phyloP scores from a whole-genome alignment of 2,797 vertebrate species.

The Phoebastria nigripes region DNA sequence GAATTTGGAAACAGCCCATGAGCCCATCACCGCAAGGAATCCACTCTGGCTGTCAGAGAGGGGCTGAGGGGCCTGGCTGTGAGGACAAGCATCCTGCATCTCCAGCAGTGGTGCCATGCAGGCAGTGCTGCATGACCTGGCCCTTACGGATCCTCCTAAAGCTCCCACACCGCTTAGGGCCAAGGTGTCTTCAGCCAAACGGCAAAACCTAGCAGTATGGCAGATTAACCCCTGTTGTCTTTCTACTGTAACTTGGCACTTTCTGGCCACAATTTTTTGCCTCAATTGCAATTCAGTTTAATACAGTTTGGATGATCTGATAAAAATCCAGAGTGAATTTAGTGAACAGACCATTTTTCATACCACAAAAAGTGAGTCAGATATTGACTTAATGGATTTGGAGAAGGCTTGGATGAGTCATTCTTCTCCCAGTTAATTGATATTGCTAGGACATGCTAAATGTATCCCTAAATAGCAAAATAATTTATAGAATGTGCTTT shows the following conservation, averaged over 20 bases:
- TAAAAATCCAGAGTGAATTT: constrained; percentile 46
- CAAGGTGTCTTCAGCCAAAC: neutral
- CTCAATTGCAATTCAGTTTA: neutral
- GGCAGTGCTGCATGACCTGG: no score
- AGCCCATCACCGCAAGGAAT: neutral
- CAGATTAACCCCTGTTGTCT: neutral
- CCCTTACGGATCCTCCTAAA: neutral
- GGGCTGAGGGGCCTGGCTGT: neutral
- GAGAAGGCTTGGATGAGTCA: constrained; percentile 56
- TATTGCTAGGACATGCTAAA: constrained; percentile 55
- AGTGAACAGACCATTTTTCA: neutral
- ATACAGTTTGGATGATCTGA: neutral
- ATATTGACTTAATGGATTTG: constrained; percentile 63
- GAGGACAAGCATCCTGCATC: neutral
- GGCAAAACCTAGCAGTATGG: neutral
- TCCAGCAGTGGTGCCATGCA: neutral
- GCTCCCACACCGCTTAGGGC: neutral
- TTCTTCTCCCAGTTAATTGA: constrained; percentile 51
- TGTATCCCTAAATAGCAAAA: constrained; percentile 61
- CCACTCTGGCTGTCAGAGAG: neutral
- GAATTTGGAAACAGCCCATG: neutral
- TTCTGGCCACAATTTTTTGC: neutral
- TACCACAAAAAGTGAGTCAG: constrained; percentile 54
- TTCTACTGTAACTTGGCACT: neutral
- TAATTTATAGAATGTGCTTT: constrained; percentile 67